These are phyloP conservation scores for Edolisoma coerulescens DNA, from an alignment of 2,113 vertebrate species.

Conservation along the genomic window DNA sequence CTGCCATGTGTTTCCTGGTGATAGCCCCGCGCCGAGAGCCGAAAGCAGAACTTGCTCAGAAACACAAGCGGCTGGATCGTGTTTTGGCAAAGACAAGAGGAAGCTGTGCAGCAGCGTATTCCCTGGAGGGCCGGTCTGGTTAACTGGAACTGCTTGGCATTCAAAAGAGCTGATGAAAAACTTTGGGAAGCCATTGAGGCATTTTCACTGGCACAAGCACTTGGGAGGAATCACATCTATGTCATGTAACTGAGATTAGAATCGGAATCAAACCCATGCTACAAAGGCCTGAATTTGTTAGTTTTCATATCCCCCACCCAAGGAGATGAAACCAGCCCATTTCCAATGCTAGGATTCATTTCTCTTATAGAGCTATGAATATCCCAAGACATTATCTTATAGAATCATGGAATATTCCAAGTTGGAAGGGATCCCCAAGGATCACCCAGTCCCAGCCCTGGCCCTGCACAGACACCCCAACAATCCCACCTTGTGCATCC, in stretches of 20 bases:
- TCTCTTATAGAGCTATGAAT: background rate
- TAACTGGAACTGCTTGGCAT: background rate
- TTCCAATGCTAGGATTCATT: background rate
- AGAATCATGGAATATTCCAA: background rate
- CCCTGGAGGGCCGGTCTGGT: background rate
- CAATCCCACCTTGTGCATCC: background rate
- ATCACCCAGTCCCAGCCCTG: background rate
- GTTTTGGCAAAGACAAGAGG: slow-evolving; percentile 28
- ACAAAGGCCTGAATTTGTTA: background rate
- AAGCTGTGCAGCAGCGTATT: background rate
- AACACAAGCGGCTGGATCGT: background rate
- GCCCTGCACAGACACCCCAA: background rate
- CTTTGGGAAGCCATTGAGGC: background rate
- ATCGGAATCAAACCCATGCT: background rate
- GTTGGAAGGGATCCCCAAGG: background rate
- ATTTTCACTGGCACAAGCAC: background rate
- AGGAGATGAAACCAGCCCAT: background rate
- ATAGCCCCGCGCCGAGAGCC: background rate
- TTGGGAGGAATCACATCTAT: background rate
- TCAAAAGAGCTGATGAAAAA: background rate
- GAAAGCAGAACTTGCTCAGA: background rate
- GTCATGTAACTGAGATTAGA: background rate
- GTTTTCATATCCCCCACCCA: background rate
- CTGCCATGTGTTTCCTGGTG: slow-evolving; percentile 18
- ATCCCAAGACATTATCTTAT: background rate